Conservation (phyloP, 2,888 invertebrate genomes). For the Noctua pronuba region DNA sequence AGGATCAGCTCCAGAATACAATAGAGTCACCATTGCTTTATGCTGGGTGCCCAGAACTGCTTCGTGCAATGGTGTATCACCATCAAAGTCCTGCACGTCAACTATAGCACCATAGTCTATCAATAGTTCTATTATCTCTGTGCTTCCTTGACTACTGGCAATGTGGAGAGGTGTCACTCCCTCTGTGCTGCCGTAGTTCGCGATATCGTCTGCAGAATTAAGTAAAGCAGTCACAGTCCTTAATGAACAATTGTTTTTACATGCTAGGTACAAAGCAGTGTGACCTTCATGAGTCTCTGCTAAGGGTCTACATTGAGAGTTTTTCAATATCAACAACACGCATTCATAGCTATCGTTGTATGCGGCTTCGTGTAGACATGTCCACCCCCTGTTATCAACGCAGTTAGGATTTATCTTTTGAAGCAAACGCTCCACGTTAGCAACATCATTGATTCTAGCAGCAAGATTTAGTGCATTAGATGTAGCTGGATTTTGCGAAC, state of each 20-base stretch:
- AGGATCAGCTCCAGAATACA: slow-evolving; percentile 85
- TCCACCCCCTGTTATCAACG: slow-evolving; percentile 89
- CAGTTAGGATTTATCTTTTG: slow-evolving; percentile 86
- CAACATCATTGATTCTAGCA: slow-evolving; percentile 83
- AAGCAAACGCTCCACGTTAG: slow-evolving; percentile 79
- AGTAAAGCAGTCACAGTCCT: slow-evolving; percentile 81
- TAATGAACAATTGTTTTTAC: slow-evolving; percentile 79
- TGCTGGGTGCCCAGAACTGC: slow-evolving; percentile 79
- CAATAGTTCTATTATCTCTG: slow-evolving; percentile 81
- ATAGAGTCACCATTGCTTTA: slow-evolving; percentile 77
- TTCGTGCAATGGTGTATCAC: slow-evolving; percentile 87
- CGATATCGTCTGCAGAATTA: slow-evolving; percentile 81
- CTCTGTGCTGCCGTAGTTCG: slow-evolving; percentile 86
- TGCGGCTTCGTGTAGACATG: slow-evolving; percentile 89
- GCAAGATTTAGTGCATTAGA: slow-evolving; percentile 87
- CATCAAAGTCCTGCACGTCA: slow-evolving; percentile 87
- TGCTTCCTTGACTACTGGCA: slow-evolving; percentile 81
- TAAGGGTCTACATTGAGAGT: slow-evolving; percentile 78
- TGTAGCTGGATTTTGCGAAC: slow-evolving; percentile 87
- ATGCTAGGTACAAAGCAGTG: slow-evolving; percentile 87
- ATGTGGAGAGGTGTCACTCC: slow-evolving; percentile 87
- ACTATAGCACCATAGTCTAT: slow-evolving; percentile 84
- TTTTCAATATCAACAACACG: slow-evolving; percentile 80
- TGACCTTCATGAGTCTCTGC: slow-evolving; percentile 88
- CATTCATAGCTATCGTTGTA: slow-evolving; percentile 83